A percentile compares a stretch with the other conserved stretches of the same genome.
phyloP scores from a whole-genome alignment of 2,888 invertebrate genomes.

The Drosophila koepferae region DNA sequence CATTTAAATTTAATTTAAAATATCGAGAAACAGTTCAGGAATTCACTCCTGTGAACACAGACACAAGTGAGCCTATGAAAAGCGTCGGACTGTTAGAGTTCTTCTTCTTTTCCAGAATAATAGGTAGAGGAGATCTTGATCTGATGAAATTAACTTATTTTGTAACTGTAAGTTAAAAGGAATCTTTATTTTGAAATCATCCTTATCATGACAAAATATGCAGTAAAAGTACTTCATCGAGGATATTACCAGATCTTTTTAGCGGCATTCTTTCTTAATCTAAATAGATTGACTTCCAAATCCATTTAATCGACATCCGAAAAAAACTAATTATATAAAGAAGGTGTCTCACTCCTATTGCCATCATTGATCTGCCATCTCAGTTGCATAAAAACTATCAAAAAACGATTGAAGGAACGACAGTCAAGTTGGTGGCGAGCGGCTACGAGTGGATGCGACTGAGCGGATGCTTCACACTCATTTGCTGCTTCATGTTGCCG shows the following conservation, averaged over 20 bases:
- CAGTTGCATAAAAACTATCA: not conserved
- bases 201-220: not conserved
- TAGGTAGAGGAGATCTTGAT: not conserved
- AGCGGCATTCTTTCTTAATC: not conserved
- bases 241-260: not conserved
- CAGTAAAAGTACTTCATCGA: not conserved
- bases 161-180: not conserved
- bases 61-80: not conserved
- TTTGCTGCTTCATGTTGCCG: conserved; percentile 6
- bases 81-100: too few species aligned
- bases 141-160: not conserved
- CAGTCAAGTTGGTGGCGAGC: not conserved
- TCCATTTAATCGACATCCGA: not conserved
- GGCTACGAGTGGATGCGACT: not conserved
- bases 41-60: conserved; percentile 1
- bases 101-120: not conserved
- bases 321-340: not conserved
- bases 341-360: not conserved
- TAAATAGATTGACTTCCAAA: not conserved
- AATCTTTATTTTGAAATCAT: conserved; percentile 5
- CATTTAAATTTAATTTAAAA: not conserved
- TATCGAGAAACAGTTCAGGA: not conserved
- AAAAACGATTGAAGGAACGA: not conserved
- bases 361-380: not conserved
- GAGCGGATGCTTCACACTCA: not conserved